Conservation (phyloP, 2,888 invertebrate species). For the Athalia circularis region DNA sequence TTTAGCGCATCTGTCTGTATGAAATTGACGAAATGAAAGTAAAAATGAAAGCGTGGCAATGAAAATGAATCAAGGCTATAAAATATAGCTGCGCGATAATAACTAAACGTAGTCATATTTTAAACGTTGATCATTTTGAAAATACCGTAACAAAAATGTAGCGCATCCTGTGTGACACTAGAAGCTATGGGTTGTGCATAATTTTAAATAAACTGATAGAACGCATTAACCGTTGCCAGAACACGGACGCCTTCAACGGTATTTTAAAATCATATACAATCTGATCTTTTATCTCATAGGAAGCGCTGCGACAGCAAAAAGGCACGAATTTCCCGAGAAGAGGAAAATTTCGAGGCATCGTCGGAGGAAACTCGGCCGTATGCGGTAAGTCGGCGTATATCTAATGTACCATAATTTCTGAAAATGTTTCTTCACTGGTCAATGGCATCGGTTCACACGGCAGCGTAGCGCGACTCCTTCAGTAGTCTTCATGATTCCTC, state of each 20-base stretch:
- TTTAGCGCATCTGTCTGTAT: not conserved
- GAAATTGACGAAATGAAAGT: not conserved
- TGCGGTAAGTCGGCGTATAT: not conserved
- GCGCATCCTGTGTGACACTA: not conserved
- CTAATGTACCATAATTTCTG: not conserved
- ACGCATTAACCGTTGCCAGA: not conserved
- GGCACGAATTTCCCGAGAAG: constrained; percentile 10
- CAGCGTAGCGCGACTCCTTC: constrained; percentile 16
- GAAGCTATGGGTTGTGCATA: constrained; percentile 1
- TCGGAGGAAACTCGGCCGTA: not conserved
- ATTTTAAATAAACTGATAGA: constrained; percentile 1
- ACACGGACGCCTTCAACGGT: not conserved
- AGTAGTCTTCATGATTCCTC: not conserved
- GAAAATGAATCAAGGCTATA: constrained; percentile 10
- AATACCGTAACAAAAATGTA: not conserved
- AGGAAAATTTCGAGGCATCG: constrained; percentile 2
- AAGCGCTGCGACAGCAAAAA: not conserved
- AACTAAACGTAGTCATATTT: constrained; percentile 4
- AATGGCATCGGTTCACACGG: constrained; percentile 11
- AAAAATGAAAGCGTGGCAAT: not conserved
- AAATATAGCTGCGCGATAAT: constrained; percentile 23
- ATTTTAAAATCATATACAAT: constrained; percentile 17
- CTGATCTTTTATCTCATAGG: not conserved
- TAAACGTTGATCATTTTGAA: not conserved
- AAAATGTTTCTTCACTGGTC: not conserved